Evolutionary conservation across 2,797 vertebrate genomes (phyloP).

Genomic region (Fistularia tabacaria): DNA sequence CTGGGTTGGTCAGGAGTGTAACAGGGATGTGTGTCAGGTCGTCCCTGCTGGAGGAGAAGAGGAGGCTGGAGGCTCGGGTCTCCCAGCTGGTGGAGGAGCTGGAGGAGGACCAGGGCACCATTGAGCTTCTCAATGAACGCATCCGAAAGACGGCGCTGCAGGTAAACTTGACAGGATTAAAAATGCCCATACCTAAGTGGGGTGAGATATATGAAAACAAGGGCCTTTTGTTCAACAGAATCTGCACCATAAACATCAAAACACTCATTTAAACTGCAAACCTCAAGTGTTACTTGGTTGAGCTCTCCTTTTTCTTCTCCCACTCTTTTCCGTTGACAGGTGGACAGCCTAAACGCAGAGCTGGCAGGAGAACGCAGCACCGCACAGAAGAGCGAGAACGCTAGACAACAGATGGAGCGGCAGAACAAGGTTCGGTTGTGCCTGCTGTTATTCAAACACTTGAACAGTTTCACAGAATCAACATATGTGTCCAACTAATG

Average conservation of each 20-base stretch:
- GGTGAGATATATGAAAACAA: no score
- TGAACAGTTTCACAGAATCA: not conserved
- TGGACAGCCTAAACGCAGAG: slow-evolving; percentile 87
- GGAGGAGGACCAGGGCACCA: slow-evolving; percentile 96
- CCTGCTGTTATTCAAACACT: not conserved
- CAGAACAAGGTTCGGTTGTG: slow-evolving; percentile 85
- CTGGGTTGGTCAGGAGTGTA: no score
- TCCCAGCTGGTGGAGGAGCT: slow-evolving; percentile 94
- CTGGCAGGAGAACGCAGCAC: slow-evolving; percentile 84
- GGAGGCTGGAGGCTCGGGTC: slow-evolving; percentile 90
- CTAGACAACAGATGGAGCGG: slow-evolving; percentile 92
- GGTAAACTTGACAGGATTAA: slow-evolving; percentile 63
- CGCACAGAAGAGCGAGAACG: slow-evolving; percentile 93
- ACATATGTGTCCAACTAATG: no score
- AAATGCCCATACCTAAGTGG: not conserved
- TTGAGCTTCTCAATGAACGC: slow-evolving; percentile 94
- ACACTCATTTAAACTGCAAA: not conserved
- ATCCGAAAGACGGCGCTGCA: slow-evolving; percentile 93
- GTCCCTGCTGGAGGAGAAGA: slow-evolving; percentile 92
- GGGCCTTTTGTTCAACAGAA: no score
- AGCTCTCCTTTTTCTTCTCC: not conserved
- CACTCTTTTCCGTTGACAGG: slow-evolving; percentile 61
- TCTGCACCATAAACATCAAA: no score
- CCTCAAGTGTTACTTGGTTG: not conserved
- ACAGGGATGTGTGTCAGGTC: slow-evolving; percentile 72